Percentiles rank a stretch among this genome's conserved stretches.
These are phyloP conservation scores for Tretioscincus oriximinensis DNA, from an alignment of 2,113 vertebrate genomes.

Conservation along the genomic window DNA sequence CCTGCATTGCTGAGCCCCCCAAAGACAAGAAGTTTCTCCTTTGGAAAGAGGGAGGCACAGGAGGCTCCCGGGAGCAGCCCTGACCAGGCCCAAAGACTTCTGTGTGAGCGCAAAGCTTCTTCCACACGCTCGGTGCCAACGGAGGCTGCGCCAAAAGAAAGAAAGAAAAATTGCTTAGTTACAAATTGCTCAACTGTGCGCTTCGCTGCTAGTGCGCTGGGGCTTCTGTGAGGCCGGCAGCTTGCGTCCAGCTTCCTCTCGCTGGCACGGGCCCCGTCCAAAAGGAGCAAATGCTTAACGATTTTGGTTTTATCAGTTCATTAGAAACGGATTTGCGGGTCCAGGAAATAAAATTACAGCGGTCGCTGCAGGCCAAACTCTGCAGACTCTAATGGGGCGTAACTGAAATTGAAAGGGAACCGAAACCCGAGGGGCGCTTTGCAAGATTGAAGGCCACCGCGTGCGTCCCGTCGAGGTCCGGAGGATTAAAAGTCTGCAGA, in stretches of 20 bases:
- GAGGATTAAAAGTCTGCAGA: conserved; percentile 38
- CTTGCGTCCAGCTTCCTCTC: conserved; percentile 3
- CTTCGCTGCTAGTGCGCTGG: background rate
- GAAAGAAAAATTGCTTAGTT: background rate
- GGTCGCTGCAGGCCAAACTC: conserved; percentile 64
- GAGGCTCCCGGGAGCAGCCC: background rate
- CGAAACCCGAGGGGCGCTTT: conserved; percentile 60
- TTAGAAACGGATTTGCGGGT: conserved; percentile 64
- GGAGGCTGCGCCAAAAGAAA: background rate
- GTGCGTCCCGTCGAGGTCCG: conserved; percentile 41
- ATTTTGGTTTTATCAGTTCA: conserved; percentile 59
- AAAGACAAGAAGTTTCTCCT: background rate
- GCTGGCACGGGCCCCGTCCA: conserved; percentile 28
- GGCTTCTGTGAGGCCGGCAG: conserved; percentile 1
- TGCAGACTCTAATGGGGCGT: conserved; percentile 61
- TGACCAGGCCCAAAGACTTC: background rate
- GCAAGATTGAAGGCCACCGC: conserved; percentile 49
- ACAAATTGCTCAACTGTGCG: conserved; percentile 12
- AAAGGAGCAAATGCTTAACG: conserved; percentile 50
- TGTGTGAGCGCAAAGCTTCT: background rate
- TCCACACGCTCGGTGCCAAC: background rate
- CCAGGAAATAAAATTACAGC: conserved; percentile 64
- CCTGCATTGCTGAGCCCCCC: background rate
- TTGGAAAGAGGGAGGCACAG: background rate
- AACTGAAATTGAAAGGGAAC: conserved; percentile 57